Base-by-base conservation (phyloP, 2,797 vertebrate genomes). In the Scomberomorus guttatus region DNA sequence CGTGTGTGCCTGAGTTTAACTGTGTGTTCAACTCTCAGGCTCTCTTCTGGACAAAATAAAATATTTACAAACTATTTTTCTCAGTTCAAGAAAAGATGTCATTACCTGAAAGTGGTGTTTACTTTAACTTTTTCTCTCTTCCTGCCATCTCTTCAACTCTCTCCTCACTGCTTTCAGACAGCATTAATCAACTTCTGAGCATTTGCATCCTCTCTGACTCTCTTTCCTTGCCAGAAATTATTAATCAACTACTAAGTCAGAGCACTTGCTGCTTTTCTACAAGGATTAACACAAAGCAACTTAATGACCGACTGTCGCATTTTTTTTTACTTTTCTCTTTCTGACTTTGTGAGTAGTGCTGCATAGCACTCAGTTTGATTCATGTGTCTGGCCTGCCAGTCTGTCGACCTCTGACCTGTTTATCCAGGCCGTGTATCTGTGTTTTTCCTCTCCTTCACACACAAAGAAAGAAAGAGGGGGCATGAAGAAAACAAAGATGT, bases 241-340 rank as follows among this genome's bases (percentile, higher is more conserved):
- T 63, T 56, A 62, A 75, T 83, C 64, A 64, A 60, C 52, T 29
- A 24, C 55, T 25, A 6, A 62, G 42, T 61, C 48, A 2, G 7
- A 62, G 68, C 24, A 77, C 25, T 72, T 24, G 9, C 24, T 25
- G 48, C 32, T 56, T 60, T 80, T 79, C 70, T 71, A 42, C 74
- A 32, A 64, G 57, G 67, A 82, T 78, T 79, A 75, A 68, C 62
- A 87, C 72, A 83, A 81, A 92, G 73, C 72, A 66, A 74, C 72
- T 82, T 77, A 79, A 76, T 44, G 66, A 74, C 68, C 12, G 24
- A 62, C 62, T 37, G 72, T 72, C 18, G 1, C n/a, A 11, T n/a
- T 62, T 67, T 42, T 52, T 20, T 1, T 9, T 39, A 24, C 46
- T 54, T 22, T 50, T 65, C 52, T 71, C 32, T 50, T 7, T 65